Conservation (phyloP, 2,888 invertebrate species). For the Patella ulyssiponensis region DNA sequence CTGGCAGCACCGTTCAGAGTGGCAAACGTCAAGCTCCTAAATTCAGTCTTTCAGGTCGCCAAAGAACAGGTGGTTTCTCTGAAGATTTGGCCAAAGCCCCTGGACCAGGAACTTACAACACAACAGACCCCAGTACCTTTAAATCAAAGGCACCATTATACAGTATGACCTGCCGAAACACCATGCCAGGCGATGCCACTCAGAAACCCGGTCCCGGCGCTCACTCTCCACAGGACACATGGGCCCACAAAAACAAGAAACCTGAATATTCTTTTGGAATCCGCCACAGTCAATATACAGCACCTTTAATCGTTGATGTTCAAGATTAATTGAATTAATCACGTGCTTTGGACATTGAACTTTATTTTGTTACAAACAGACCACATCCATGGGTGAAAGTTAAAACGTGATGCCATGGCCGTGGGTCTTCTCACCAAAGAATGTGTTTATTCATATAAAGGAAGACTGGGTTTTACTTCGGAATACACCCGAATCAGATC, state of each 20-base stretch:
- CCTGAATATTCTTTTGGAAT: constrained; percentile 63
- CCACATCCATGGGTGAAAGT: too few relatives aligned
- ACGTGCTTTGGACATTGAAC: too few relatives aligned
- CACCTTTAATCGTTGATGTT: constrained; percentile 45
- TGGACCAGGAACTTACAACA: constrained; percentile 86
- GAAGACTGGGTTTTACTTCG: too few relatives aligned
- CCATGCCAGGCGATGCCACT: constrained; percentile 84
- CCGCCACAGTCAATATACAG: constrained; percentile 67
- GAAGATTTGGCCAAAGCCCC: constrained; percentile 68
- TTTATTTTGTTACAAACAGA: too few relatives aligned
- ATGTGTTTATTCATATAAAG: too few relatives aligned
- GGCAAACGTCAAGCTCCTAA: constrained; percentile 78
- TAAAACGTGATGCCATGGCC: too few relatives aligned
- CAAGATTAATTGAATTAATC: constrained; percentile 21
- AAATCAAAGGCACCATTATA: constrained; percentile 82
- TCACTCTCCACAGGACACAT: constrained; percentile 91
- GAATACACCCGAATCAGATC: too few relatives aligned
- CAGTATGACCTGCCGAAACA: constrained; percentile 87
- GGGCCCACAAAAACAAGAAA: constrained; percentile 50
- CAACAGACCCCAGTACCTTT: constrained; percentile 77
- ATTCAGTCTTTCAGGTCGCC: constrained; percentile 89
- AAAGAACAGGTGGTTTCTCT: constrained; percentile 75
- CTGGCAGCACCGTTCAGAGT: constrained; percentile 67
- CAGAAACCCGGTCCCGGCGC: constrained; percentile 93
- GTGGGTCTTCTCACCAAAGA: too few relatives aligned